Evolutionary conservation across 2,797 vertebrate species (phyloP).

Genomic region (Cyclura pinguis): DNA sequence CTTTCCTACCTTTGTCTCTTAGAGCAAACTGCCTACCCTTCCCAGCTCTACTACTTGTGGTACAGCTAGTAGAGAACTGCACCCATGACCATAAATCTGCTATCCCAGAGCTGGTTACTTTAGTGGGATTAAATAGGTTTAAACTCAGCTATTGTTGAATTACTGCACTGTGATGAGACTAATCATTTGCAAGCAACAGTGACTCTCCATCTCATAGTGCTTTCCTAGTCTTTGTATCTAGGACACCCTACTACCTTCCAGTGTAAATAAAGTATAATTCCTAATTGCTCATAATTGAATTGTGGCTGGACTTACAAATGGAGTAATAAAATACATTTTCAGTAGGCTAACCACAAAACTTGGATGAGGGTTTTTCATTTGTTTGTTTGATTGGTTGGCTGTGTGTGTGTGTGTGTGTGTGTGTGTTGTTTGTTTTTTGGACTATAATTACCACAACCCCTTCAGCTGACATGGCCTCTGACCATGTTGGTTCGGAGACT

Average conservation of each 20-base stretch:
- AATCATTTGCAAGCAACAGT: neutral
- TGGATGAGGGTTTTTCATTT: no score
- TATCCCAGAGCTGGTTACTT: neutral
- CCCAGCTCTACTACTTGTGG: neutral
- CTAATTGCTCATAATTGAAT: neutral
- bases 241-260: neutral
- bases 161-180: neutral
- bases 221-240: neutral
- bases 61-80: neutral
- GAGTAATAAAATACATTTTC: neutral
- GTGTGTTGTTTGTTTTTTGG: no score
- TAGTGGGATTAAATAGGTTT: neutral
- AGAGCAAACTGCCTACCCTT: neutral
- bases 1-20: neutral
- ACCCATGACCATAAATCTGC: neutral
- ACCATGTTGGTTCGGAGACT: no score
- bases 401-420: no score
- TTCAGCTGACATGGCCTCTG: no score
- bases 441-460: no score
- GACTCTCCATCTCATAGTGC: neutral
- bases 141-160: neutral
- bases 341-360: no score
- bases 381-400: no score
- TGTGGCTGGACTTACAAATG: no score
- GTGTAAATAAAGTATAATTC: neutral